Base-by-base conservation (phyloP, 2,888 invertebrate genomes). In the Campopleginae sp. region DNA sequence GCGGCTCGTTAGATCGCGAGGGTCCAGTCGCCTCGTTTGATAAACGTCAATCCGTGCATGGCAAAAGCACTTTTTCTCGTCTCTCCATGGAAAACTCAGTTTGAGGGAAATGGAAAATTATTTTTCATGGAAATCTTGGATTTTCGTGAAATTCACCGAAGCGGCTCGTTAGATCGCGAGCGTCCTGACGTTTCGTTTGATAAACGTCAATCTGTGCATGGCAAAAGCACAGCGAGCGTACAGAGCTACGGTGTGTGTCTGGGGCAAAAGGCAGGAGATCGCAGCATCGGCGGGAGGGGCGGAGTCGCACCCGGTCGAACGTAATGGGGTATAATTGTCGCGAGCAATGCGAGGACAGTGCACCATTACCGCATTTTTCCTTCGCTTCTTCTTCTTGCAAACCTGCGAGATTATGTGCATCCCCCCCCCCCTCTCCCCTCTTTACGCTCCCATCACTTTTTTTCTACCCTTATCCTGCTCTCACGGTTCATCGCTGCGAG, bases 301-400 rank as follows among this genome's bases (percentile, higher is more conserved):
- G 79, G 83, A 80, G 77, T 86, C 86, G 86, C 86, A 86, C 86
- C 83, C 89, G 88, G 88, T 88, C 88, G 91, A 91, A 88, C 88
- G 89, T 93, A 93, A 93, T 93, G 92, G 93, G 92, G 92, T 93
- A 93, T 93, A 93, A 93, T 93, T 93, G 93, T 93, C 92, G 90
- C 90, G 80, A 93, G 93, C 91, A 93, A 93, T 93, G 93, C 93
- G 93, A 93, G 92, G 93, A 92, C 93, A 91, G 91, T 91, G 91
- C 92, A 90, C 93, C 93, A 93, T 93, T 93, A 93, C 90, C 90
- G 93, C 93, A 93, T 93, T 92, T 93, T 93, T 93, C 76, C 91
- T 88, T 84, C 89, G 93, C 93, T 93, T 71, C 91, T 88, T 84
- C 88, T 89, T 89, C 89, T 92, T 91, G 90, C 72, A 84, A 65